phyloP scores from a whole-genome alignment of 2,113 vertebrate species.

The Petrocephalus zakoni region DNA sequence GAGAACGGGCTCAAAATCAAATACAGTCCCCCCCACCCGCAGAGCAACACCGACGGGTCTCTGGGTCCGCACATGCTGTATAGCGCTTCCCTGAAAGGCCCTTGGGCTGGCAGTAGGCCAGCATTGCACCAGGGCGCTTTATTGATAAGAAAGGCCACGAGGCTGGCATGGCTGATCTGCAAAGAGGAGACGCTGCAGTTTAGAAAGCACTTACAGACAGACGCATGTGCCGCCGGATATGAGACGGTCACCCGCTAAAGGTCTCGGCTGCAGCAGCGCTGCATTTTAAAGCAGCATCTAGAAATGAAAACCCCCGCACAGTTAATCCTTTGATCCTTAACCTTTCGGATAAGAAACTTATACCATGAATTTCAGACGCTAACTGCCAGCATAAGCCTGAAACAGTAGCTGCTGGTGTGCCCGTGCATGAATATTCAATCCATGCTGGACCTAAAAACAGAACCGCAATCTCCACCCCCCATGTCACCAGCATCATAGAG shows the following conservation, averaged over 20 bases:
- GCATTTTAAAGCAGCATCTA: neutral
- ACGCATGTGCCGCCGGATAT: constrained; percentile 6
- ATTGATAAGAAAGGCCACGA: neutral
- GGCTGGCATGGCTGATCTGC: neutral
- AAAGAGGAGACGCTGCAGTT: neutral
- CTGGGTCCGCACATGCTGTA: neutral
- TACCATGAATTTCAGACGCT: neutral
- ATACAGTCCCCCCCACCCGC: neutral
- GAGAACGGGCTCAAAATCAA: neutral
- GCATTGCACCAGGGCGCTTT: neutral
- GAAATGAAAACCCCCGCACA: neutral
- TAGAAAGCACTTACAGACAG: neutral
- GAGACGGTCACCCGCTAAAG: neutral
- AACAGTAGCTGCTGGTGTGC: neutral
- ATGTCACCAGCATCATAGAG: neutral
- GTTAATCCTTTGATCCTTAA: constrained; percentile 12
- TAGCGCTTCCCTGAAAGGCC: neutral
- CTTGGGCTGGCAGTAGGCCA: neutral
- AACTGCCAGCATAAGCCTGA: neutral
- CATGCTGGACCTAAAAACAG: no score
- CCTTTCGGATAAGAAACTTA: neutral
- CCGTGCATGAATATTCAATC: neutral
- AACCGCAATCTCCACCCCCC: no score
- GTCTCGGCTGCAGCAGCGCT: neutral
- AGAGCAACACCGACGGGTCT: neutral